Evolutionary conservation across 2,113 vertebrate species (phyloP).

Genomic region (Cygnus buccinator): DNA sequence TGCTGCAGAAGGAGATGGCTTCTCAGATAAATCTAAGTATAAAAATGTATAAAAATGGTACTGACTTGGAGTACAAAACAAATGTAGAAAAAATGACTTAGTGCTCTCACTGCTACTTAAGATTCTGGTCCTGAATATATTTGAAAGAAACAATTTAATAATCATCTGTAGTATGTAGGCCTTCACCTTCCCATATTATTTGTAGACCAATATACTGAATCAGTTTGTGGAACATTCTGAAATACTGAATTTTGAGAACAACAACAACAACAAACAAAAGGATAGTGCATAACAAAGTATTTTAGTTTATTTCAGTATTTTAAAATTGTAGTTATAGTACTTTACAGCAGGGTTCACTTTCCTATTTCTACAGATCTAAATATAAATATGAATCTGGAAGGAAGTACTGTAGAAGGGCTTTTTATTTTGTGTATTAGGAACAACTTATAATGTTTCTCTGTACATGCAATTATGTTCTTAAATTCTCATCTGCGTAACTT

Average conservation of each 20-base stretch:
- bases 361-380: background rate
- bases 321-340: background rate
- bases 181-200: background rate
- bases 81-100: background rate
- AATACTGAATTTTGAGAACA: background rate
- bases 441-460: background rate
- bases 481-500: background rate
- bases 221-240: background rate
- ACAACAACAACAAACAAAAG: background rate
- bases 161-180: accelerated
- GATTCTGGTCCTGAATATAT: background rate
- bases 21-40: background rate
- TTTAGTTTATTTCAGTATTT: background rate
- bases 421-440: background rate
- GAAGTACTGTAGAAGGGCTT: background rate
- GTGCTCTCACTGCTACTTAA: background rate
- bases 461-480: background rate
- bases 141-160: background rate
- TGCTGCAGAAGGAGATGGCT: background rate
- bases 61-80: background rate
- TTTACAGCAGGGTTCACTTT: background rate
- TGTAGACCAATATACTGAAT: background rate
- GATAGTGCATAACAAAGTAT: background rate
- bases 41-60: background rate
- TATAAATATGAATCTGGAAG: background rate